phyloP scores from a whole-genome alignment of 2,113 vertebrate species.

The Muntiacus reevesi region DNA sequence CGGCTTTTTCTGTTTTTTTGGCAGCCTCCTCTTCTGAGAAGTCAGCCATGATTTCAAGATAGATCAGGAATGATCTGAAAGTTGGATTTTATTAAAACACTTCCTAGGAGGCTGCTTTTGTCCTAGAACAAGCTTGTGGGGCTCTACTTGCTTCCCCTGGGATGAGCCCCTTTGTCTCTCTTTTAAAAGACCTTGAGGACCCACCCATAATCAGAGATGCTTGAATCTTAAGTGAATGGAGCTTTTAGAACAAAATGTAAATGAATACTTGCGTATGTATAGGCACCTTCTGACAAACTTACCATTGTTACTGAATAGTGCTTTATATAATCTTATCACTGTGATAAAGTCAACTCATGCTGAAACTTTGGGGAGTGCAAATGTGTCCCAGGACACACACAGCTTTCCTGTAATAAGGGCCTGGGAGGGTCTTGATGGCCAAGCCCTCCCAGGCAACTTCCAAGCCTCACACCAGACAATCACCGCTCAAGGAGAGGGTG shows the following conservation, averaged over 20 bases:
- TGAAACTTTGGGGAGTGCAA: neutral
- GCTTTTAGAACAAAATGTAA: neutral
- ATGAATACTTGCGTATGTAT: neutral
- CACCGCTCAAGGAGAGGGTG: neutral
- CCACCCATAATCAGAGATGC: neutral
- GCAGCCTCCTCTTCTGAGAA: neutral
- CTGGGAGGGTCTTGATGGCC: neutral
- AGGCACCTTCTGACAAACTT: neutral
- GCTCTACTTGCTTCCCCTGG: neutral
- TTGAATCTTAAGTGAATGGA: neutral
- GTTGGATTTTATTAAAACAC: neutral
- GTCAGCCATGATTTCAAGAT: neutral
- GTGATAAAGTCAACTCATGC: neutral
- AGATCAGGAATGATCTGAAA: neutral
- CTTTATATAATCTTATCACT: neutral
- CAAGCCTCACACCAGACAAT: fast-evolving
- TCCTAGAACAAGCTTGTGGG: neutral
- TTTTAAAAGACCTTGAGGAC: neutral
- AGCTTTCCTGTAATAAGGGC: neutral
- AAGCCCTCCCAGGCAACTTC: neutral
- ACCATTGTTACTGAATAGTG: neutral
- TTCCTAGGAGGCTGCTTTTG: neutral
- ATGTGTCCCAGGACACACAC: neutral
- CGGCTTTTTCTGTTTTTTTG: neutral
- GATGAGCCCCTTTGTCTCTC: neutral